These are phyloP conservation scores for Phaethon lepturus DNA, from an alignment of 2,113 vertebrate species.

Conservation along the genomic window DNA sequence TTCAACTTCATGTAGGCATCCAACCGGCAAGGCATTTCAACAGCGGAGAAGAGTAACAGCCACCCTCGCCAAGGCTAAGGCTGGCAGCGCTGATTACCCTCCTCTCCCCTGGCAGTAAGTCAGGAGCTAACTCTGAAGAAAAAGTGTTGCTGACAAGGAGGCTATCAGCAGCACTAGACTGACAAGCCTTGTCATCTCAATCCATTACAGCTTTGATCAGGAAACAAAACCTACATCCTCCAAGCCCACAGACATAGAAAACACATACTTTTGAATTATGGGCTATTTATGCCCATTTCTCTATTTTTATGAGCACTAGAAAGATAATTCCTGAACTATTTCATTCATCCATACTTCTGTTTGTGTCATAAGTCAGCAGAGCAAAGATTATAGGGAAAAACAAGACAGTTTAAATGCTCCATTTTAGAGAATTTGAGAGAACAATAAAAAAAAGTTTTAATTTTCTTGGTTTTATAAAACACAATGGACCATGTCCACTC, in stretches of 20 bases:
- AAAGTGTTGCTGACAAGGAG: background rate
- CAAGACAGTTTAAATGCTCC: background rate
- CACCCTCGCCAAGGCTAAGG: background rate
- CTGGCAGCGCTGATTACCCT: background rate
- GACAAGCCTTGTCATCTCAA: conserved; percentile 7
- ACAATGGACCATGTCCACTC: background rate
- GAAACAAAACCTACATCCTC: background rate
- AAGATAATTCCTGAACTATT: background rate
- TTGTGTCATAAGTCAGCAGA: conserved; percentile 28
- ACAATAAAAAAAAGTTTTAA: conserved; percentile 6
- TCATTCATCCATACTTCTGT: background rate
- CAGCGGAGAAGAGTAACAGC: background rate
- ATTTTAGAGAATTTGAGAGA: background rate
- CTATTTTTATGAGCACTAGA: background rate
- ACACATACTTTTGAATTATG: background rate
- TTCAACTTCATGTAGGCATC: background rate
- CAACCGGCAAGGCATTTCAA: background rate
- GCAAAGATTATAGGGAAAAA: background rate
- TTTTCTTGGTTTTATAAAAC: conserved; percentile 29
- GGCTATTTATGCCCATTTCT: background rate
- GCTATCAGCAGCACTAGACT: background rate
- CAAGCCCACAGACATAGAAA: background rate
- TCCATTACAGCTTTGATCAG: background rate
- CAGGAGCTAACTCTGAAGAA: background rate
- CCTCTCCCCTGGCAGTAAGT: background rate